Base-by-base conservation (phyloP, 2,113 vertebrate species). In the Corythornis cristatus region DNA sequence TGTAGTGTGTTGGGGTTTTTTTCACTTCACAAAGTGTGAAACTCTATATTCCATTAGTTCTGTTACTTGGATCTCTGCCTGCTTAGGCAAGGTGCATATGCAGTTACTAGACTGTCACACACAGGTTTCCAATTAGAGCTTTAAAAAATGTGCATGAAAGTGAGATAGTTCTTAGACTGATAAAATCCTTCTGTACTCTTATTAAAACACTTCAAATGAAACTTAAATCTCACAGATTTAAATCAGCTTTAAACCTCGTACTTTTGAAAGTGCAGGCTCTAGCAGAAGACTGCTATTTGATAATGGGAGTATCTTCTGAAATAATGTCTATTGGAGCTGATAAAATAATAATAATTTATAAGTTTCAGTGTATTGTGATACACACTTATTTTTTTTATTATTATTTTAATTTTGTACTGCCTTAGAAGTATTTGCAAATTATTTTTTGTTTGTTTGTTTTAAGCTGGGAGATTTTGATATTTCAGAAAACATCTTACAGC, bases 381-480 rank as follows among this genome's bases (percentile, higher is more conserved):
- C 9, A n/a, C 3, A 57, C 15, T 15, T 57, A 50, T 53, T 93
- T 91, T 91, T 60, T 50, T 50, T 50, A 50, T 50, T 3, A 22
- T 60, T 37, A 37, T 33, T 37, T 82, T 11, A 15, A 11, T 50
- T 76, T 51, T 61, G 5, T 73, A 25, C 29, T 57, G 37, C 67
- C 90, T 20, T 68, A 35, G 53, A 85, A 90, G 62, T 86, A 45
- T 75, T 92, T 95, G 10, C 37, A 88, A 90, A 77, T 33, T 16
- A 81, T 33, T 84, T 91, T 64, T 88, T 62, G 88, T n/a, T 57
- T 70, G 8, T 54, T 78, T 85, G 4, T 96, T 96, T 75, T 89
- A 95, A 99, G 99, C 96, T 99, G 42, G 88, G 68, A 93, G 99
- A 99, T 91, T 99, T 99, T 93, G 96, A 97, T 86, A 97, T 99